Evolutionary conservation across 2,888 invertebrate species (phyloP), one percentile per base, ranked within the genome.

Genomic region (Belgica antarctica): DNA sequence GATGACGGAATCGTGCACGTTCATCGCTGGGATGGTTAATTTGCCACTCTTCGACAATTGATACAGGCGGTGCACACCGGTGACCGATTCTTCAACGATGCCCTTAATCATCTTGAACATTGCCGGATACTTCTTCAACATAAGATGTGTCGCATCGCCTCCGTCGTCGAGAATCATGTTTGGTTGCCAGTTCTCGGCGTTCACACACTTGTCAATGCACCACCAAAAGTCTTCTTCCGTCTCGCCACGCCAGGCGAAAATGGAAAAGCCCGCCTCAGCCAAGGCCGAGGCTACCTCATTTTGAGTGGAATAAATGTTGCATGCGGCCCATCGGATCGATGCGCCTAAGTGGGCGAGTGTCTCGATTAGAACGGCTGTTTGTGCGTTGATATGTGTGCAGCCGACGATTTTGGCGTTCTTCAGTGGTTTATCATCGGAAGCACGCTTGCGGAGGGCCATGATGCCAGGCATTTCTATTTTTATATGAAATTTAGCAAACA

Each of bases 181-280:
- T 2, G 97, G 96, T 76, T 94, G 94, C 97, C 97, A 98, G 75
- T 89, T 87, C 74, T 93, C 91, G 0, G 89, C 86, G 74, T 92
- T 92, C 1, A 97, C 89, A 79, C 96, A 96, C 77, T 92, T 92
- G 81, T 97, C 96, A 75, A 97, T 97, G 78, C 96, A 96, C 96
- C 96, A 97, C 97, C 97, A 97, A 81, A 97, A 97, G 76, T 97
- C 97, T 77, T 97, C 96, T 78, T 97, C 97, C 4, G 94, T 93
- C 80, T 97, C 96, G 0, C 96, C 95, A 70, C 96, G 90, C 97
- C 97, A 97, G 10, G 96, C 94, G 82, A 94, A 97, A 72, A 97
- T 87, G 1, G 96, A 87, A 78, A 88, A 91, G 10, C 89, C 90
- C 59, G 92, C 90, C 80, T 96, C 92, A 0, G 96, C 96, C 72